These are phyloP conservation scores for Hedya salicella DNA, from an alignment of 2,888 invertebrate genomes.

Conservation along the genomic window DNA sequence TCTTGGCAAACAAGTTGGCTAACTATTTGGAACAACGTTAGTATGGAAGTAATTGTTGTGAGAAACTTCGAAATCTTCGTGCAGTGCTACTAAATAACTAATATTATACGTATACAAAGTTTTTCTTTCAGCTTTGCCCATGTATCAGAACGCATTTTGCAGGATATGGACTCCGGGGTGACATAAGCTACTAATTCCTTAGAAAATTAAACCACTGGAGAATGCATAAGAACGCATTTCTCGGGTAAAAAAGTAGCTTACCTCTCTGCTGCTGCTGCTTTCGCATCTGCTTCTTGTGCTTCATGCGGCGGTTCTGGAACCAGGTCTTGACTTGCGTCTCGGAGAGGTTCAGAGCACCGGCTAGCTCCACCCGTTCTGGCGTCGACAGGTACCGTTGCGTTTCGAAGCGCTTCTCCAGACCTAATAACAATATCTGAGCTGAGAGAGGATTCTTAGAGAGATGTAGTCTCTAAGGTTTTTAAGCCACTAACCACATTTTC, in stretches of 20 bases:
- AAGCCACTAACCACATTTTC: too few relatives aligned
- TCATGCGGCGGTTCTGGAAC: constrained; percentile 99
- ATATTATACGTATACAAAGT: not conserved
- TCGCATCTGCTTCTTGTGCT: constrained; percentile 95
- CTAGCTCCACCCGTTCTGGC: constrained; percentile 97
- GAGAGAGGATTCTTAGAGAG: too few relatives aligned
- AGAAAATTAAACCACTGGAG: too few relatives aligned
- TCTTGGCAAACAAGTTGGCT: constrained; percentile 40
- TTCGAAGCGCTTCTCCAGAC: constrained; percentile 97
- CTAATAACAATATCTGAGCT: constrained; percentile 64
- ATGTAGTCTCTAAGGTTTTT: too few relatives aligned
- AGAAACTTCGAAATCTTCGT: not conserved
- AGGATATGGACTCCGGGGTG: too few relatives aligned
- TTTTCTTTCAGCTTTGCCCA: too few relatives aligned
- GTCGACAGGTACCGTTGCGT: constrained; percentile 97
- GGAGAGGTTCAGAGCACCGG: constrained; percentile 95
- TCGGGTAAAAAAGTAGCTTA: constrained; percentile 44
- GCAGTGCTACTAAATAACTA: not conserved
- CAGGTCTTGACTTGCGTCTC: constrained; percentile 99
- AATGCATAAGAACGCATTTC: too few relatives aligned
- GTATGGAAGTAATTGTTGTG: constrained; percentile 25
- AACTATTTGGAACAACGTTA: constrained; percentile 34
- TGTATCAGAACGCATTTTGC: too few relatives aligned
- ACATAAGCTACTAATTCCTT: too few relatives aligned
- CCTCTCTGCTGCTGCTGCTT: constrained; percentile 85